A percentile compares a stretch with the other conserved stretches of the same genome.
Conservation (phyloP, 2,888 invertebrate species). For the Zygaena filipendulae region DNA sequence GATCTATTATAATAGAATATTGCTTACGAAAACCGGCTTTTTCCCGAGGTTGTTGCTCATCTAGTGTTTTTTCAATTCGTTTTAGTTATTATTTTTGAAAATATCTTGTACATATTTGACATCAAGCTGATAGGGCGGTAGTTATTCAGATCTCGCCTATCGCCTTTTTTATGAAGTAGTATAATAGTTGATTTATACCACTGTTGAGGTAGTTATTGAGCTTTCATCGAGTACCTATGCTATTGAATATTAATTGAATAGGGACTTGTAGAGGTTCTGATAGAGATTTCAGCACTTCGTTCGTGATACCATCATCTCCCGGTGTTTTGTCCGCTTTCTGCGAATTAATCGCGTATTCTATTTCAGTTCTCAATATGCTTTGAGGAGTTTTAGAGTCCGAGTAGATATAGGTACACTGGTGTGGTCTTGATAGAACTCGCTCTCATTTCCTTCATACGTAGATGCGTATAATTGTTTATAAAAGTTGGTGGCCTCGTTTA, state of each 20-base stretch:
- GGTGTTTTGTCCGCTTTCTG: neutral
- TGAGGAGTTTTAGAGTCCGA: too few relatives aligned
- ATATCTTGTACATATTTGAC: slow-evolving; percentile 8
- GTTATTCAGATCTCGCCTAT: slow-evolving; percentile 4
- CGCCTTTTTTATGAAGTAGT: slow-evolving; percentile 8
- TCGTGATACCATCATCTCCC: neutral
- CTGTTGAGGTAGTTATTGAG: slow-evolving; percentile 6
- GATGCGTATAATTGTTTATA: too few relatives aligned
- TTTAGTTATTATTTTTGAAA: slow-evolving; percentile 8
- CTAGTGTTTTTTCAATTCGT: slow-evolving; percentile 8
- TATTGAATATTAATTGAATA: too few relatives aligned
- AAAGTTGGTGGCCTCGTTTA: too few relatives aligned
- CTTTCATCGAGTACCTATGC: slow-evolving; percentile 4
- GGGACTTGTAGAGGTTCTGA: too few relatives aligned
- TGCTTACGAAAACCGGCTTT: slow-evolving; percentile 9
- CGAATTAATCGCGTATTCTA: neutral
- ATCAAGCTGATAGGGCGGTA: slow-evolving; percentile 9
- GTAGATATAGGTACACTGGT: too few relatives aligned
- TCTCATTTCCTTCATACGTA: too few relatives aligned
- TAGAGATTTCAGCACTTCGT: slow-evolving; percentile 1
- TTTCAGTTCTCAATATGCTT: too few relatives aligned
- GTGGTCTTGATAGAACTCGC: too few relatives aligned
- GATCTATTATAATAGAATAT: slow-evolving; percentile 7
- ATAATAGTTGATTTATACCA: slow-evolving; percentile 8
- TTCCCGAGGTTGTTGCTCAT: slow-evolving; percentile 10